These are phyloP conservation scores for Vidua macroura DNA, from an alignment of 2,113 vertebrate genomes.

Conservation along the genomic window DNA sequence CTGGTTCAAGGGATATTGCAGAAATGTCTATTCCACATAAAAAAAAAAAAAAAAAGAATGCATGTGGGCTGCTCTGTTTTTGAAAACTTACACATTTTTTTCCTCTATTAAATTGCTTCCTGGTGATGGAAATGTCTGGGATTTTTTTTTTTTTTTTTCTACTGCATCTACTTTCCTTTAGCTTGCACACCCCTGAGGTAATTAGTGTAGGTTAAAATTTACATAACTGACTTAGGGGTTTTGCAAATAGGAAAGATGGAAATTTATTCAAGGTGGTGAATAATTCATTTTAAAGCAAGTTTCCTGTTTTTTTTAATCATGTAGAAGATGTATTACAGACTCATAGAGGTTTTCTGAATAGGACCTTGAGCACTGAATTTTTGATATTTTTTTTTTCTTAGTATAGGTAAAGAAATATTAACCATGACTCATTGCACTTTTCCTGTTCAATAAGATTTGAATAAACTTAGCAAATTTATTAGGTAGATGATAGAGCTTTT, in stretches of 20 bases:
- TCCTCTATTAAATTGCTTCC: conserved; percentile 53
- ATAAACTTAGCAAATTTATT: conserved; percentile 55
- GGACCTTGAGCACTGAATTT: conserved; percentile 46
- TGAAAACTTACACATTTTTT: conserved; percentile 45
- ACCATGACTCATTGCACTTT: conserved; percentile 37
- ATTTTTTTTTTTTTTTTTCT: conserved; percentile 18
- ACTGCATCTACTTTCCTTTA: conserved; percentile 31
- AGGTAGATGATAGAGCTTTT: conserved; percentile 47
- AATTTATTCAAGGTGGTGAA: conserved; percentile 59
- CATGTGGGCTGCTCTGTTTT: neutral
- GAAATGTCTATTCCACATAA: neutral
- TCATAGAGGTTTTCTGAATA: conserved; percentile 53
- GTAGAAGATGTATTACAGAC: conserved; percentile 57
- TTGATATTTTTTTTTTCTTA: conserved; percentile 49
- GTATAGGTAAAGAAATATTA: conserved; percentile 62
- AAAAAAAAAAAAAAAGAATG: neutral
- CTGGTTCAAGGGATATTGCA: neutral
- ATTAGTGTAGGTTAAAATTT: conserved; percentile 68
- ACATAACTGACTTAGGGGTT: conserved; percentile 59
- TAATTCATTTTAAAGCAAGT: conserved; percentile 65
- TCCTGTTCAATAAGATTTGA: conserved; percentile 38
- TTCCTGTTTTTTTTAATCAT: conserved; percentile 55
- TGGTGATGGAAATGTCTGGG: conserved; percentile 39
- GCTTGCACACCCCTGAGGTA: conserved; percentile 41
- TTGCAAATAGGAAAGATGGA: conserved; percentile 64